Evolutionary conservation across 2,797 vertebrate genomes (phyloP).

Genomic region (Chiloscyllium punctatum): DNA sequence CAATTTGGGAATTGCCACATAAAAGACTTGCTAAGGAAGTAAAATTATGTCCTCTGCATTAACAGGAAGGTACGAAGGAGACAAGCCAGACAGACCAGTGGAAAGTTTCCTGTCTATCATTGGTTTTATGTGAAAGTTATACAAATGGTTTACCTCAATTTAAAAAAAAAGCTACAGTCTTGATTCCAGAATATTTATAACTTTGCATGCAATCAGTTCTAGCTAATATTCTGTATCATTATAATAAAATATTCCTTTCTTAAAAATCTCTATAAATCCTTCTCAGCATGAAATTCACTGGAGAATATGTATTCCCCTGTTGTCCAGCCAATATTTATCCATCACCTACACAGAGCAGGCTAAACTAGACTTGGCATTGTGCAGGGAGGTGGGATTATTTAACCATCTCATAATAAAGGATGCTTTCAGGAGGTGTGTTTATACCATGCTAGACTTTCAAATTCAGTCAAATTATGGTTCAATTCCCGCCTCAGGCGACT

Average conservation of each 20-base stretch:
- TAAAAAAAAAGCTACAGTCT: not conserved
- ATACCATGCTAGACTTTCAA: no score
- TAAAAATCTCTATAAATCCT: not conserved
- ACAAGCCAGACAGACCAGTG: not conserved
- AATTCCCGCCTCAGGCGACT: no score
- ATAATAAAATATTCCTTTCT: not conserved
- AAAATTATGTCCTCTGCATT: not conserved
- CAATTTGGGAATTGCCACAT: not conserved
- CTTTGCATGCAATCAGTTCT: not conserved
- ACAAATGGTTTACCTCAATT: not conserved
- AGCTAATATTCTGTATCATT: not conserved
- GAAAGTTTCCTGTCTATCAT: not conserved
- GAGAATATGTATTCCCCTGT: not conserved
- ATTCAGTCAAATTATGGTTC: no score
- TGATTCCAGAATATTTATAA: not conserved
- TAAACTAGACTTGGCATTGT: no score
- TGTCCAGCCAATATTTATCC: not conserved
- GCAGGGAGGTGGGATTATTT: no score
- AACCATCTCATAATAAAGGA: no score
- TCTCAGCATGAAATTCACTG: not conserved
- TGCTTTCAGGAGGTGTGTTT: no score
- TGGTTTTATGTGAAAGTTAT: not conserved
- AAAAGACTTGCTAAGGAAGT: not conserved
- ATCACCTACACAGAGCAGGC: not conserved
- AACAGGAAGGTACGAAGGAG: not conserved